Percentiles rank a stretch among this genome's conserved stretches.
Conservation (phyloP, 2,797 vertebrate genomes). For the Crax fasciolata region DNA sequence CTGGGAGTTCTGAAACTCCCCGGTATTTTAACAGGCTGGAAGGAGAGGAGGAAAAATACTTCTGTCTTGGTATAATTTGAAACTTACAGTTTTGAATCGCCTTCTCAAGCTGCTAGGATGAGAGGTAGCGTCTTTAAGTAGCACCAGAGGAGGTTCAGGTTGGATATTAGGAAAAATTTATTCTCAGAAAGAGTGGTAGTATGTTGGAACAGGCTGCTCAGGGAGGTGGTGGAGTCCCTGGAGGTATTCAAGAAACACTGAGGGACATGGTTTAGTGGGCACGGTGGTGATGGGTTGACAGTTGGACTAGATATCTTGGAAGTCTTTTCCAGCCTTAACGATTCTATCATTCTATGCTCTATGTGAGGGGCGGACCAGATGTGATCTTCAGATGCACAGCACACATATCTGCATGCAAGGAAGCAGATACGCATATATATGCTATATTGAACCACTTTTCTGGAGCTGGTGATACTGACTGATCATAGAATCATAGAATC, state of each 20-base stretch:
- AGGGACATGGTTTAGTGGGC: too few relatives aligned
- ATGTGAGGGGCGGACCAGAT: not conserved
- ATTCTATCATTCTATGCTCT: not conserved
- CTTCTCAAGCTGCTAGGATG: not conserved
- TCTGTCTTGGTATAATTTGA: not conserved
- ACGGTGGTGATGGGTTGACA: too few relatives aligned
- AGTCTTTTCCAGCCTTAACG: too few relatives aligned
- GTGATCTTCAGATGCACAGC: accelerated
- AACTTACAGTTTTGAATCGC: not conserved
- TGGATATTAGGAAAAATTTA: too few relatives aligned
- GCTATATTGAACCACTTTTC: not conserved
- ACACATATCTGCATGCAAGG: not conserved
- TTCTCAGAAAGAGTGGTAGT: too few relatives aligned
- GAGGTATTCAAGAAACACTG: too few relatives aligned
- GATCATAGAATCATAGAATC: too few relatives aligned
- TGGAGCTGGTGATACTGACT: not conserved
- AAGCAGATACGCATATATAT: not conserved
- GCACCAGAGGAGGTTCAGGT: too few relatives aligned
- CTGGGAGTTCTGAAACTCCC: not conserved
- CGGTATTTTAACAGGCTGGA: not conserved
- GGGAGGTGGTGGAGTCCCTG: too few relatives aligned
- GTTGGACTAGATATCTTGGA: too few relatives aligned
- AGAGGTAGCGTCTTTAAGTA: too few relatives aligned
- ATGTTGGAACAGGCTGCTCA: too few relatives aligned
- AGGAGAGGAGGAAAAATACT: not conserved